Evolutionary conservation across 1,140 invertebrate genomes (phyloP).

Genomic region (Drosophila lini): DNA sequence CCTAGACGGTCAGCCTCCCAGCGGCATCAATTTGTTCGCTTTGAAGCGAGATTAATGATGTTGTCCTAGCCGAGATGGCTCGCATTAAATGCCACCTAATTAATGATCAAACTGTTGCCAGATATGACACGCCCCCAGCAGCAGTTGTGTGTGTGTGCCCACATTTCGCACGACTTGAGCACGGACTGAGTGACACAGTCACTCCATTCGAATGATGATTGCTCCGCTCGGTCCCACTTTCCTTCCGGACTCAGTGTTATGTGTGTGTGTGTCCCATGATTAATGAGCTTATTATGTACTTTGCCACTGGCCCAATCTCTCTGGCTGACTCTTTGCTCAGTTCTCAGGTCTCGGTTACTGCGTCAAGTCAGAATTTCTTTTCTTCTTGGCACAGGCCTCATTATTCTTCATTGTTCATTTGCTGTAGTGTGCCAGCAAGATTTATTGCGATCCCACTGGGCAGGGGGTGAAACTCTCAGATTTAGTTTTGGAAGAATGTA

Average conservation of each 20-base stretch:
- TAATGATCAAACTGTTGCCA: conserved; percentile 58
- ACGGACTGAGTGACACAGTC: conserved; percentile 38
- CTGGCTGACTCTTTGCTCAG: background rate
- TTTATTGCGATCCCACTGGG: conserved; percentile 40
- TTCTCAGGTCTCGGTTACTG: conserved; percentile 11
- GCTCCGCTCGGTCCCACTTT: conserved; percentile 15
- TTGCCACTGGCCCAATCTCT: conserved; percentile 34
- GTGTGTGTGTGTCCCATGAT: conserved; percentile 52
- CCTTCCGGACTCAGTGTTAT: conserved; percentile 7
- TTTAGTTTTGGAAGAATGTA: background rate
- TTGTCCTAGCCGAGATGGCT: conserved; percentile 25
- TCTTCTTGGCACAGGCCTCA: conserved; percentile 50
- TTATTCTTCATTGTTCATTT: conserved; percentile 70
- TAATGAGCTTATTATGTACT: conserved; percentile 76
- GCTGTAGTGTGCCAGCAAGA: conserved; percentile 49
- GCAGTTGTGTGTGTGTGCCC: conserved; percentile 26
- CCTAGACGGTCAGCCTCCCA: conserved; percentile 13
- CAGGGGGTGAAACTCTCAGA: background rate
- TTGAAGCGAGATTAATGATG: conserved; percentile 65
- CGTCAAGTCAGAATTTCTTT: conserved; percentile 39
- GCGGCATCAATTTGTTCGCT: conserved; percentile 65
- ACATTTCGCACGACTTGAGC: conserved; percentile 45
- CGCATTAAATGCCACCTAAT: conserved; percentile 59
- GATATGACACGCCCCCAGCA: conserved; percentile 16
- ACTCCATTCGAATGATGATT: conserved; percentile 39